These are phyloP conservation scores for Ammodytes marinus DNA, from an alignment of 2,113 vertebrate species.

Conservation along the genomic window DNA sequence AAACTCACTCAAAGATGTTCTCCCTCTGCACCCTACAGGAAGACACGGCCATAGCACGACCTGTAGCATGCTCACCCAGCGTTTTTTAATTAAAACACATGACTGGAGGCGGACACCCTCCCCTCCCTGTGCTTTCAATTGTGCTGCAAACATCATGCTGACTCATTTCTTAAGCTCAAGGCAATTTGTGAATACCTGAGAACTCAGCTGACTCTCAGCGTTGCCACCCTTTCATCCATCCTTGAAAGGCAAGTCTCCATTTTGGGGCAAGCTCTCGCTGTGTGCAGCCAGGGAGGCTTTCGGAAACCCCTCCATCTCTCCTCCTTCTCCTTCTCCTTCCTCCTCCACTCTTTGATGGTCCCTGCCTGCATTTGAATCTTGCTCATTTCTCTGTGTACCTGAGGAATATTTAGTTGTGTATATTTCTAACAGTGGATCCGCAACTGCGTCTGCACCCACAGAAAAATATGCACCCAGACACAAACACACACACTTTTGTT, in stretches of 20 bases:
- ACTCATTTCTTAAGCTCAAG: constrained; percentile 66
- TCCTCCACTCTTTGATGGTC: constrained; percentile 69
- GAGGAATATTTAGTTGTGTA: constrained; percentile 72
- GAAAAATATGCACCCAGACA: constrained; percentile 37
- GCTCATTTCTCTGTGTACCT: constrained; percentile 66
- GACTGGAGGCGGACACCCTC: constrained; percentile 48
- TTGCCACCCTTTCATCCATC: constrained; percentile 71
- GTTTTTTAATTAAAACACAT: constrained; percentile 74
- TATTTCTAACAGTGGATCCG: constrained; percentile 38
- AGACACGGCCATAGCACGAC: constrained; percentile 5
- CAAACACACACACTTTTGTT: constrained; percentile 32
- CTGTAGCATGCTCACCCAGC: constrained; percentile 25
- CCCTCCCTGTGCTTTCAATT: constrained; percentile 25
- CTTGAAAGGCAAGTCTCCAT: constrained; percentile 70
- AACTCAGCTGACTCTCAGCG: constrained; percentile 60
- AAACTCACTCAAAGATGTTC: constrained; percentile 21
- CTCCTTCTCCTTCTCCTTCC: not conserved
- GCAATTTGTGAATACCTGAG: constrained; percentile 47
- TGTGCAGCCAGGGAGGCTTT: constrained; percentile 59
- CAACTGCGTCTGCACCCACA: constrained; percentile 16
- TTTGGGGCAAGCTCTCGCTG: constrained; percentile 64
- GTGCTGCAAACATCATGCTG: constrained; percentile 66
- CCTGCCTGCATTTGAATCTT: constrained; percentile 37
- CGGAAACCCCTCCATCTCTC: constrained; percentile 34
- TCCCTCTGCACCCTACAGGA: constrained; percentile 31